Percentiles rank a stretch among this genome's conserved stretches.
These are phyloP conservation scores for Carettochelys insculpta DNA, from an alignment of 2,113 vertebrate species.

Conservation along the genomic window DNA sequence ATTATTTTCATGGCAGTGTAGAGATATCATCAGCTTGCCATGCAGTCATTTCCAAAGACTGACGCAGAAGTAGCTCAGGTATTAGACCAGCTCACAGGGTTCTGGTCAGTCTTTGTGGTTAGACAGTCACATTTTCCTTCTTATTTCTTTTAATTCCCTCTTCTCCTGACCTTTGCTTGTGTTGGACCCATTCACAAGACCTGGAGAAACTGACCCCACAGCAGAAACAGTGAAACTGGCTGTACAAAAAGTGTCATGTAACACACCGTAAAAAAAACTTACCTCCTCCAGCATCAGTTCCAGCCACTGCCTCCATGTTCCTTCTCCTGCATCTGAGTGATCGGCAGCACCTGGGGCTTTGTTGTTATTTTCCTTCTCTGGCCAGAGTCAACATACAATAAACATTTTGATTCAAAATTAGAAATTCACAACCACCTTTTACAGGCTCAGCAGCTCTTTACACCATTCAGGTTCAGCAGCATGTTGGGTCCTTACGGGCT, in stretches of 20 bases:
- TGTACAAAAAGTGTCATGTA: neutral
- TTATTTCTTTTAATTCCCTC: neutral
- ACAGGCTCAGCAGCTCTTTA: neutral
- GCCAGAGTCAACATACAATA: neutral
- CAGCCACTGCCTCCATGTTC: neutral
- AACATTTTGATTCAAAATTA: neutral
- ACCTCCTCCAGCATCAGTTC: neutral
- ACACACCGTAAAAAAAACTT: neutral
- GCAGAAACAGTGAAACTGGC: neutral
- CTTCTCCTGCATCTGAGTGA: neutral
- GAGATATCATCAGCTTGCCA: neutral
- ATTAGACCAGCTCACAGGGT: neutral
- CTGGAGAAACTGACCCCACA: neutral
- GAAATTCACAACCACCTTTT: neutral
- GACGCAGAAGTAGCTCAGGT: neutral
- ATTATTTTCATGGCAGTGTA: neutral
- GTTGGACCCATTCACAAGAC: neutral
- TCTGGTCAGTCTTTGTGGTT: neutral
- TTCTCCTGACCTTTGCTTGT: neutral
- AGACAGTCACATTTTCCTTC: neutral
- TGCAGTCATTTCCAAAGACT: neutral
- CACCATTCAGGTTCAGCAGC: neutral
- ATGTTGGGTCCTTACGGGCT: neutral
- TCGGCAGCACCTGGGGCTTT: neutral
- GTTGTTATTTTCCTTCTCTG: neutral